Evolutionary conservation across 30 jellyfish, hydroid and myxozoan genomes (phyloP).

Genomic region (Catostylus mosaicus): DNA sequence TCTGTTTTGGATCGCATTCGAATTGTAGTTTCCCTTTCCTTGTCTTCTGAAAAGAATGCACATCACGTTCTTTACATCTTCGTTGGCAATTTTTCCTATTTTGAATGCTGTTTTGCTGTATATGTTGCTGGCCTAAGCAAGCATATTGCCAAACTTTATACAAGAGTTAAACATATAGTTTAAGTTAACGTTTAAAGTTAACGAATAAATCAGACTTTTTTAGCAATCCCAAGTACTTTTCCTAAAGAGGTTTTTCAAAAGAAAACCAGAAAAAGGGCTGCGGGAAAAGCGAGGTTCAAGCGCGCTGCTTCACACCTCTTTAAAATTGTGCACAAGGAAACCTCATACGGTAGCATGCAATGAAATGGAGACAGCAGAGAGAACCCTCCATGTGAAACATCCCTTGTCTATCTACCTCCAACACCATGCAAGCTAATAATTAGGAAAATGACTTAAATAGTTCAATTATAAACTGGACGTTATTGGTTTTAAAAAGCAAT

Average conservation of each 20-base stretch:
- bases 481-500: neutral
- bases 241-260: no score
- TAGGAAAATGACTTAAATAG: neutral
- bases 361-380: constrained; percentile 5
- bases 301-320: constrained; percentile 16
- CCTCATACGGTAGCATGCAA: constrained; percentile 18
- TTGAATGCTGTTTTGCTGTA: no score
- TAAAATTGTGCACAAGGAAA: constrained; percentile 6
- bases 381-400: constrained; percentile 10
- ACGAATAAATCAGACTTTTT: no score
- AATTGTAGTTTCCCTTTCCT: neutral
- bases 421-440: constrained; percentile 13
- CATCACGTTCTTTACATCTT: no score
- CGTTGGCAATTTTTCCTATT: no score
- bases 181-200: no score
- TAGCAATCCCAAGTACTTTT: no score
- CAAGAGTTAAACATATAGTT: no score
- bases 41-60: neutral
- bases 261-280: neutral
- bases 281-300: constrained; percentile 1
- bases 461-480: neutral
- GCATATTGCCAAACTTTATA: no score
- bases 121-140: no score
- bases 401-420: neutral
- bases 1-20: neutral